Percentiles rank a stretch among this genome's conserved stretches.
These are phyloP conservation scores for Forbesichthys papilliferus DNA, from an alignment of 2,113 vertebrate genomes.

Conservation along the genomic window DNA sequence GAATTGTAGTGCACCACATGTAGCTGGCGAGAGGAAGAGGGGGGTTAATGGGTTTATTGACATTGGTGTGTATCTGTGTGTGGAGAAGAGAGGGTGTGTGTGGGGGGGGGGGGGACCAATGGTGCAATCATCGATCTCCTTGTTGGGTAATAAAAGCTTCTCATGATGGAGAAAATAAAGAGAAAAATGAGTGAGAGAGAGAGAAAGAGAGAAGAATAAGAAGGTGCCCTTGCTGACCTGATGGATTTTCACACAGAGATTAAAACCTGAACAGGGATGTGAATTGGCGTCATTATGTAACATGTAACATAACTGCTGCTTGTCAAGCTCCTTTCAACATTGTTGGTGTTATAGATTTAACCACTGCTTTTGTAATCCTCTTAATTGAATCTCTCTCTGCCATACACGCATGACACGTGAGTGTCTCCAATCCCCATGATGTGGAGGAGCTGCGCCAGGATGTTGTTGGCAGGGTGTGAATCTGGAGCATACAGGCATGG, in stretches of 20 bases:
- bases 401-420: neutral
- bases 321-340: neutral
- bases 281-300: constrained; percentile 37
- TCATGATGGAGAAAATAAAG: neutral
- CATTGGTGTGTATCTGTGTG: neutral
- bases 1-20: constrained; percentile 90
- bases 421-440: neutral
- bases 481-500: constrained; percentile 12
- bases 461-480: neutral
- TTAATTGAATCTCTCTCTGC: constrained; percentile 1
- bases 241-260: neutral
- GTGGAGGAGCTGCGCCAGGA: neutral
- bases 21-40: constrained; percentile 70
- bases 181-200: neutral
- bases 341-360: neutral
- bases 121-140: neutral
- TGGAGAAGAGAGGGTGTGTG: neutral
- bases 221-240: constrained; percentile 1
- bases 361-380: neutral
- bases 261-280: neutral
- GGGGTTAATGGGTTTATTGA: neutral
- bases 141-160: neutral
- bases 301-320: constrained; percentile 20
- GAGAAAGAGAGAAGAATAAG: neutral
- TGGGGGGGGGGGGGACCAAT: neutral